phyloP scores from a whole-genome alignment of 2,797 vertebrate genomes.

The Pipistrellus pygmaeus region DNA sequence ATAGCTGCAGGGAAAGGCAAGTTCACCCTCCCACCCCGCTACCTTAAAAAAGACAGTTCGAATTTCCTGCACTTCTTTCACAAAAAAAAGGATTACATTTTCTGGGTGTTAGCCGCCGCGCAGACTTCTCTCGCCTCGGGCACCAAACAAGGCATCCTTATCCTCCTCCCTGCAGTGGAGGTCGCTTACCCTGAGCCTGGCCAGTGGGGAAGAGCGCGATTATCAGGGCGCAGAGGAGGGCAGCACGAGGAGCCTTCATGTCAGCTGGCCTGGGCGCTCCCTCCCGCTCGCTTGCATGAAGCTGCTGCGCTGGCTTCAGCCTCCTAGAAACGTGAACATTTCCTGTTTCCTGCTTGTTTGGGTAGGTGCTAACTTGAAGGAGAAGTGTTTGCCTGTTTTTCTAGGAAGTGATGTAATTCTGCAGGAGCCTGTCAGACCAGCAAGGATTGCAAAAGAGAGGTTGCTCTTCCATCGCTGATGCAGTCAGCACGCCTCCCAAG shows the following conservation, averaged over 20 bases:
- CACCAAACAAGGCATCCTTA: background rate
- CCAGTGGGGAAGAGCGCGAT: background rate
- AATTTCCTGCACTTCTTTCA: constrained; percentile 57
- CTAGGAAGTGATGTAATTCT: constrained; percentile 93
- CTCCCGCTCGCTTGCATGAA: background rate
- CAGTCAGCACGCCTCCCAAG: constrained; percentile 62
- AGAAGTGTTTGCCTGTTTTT: constrained; percentile 90
- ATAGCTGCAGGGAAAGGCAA: background rate
- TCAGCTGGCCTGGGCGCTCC: constrained; percentile 19
- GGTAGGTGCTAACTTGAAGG: constrained; percentile 87
- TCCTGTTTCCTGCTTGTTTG: constrained; percentile 91
- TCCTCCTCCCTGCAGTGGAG: constrained; percentile 48
- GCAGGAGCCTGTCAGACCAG: constrained; percentile 89
- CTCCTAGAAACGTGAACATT: constrained; percentile 86
- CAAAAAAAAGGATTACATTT: constrained; percentile 31
- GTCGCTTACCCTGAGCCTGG: constrained; percentile 85
- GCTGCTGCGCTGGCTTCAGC: constrained; percentile 68
- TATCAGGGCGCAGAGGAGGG: constrained; percentile 72
- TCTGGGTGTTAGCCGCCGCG: constrained; percentile 78
- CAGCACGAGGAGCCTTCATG: constrained; percentile 71
- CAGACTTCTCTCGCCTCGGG: constrained; percentile 70
- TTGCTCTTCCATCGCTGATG: constrained; percentile 80
- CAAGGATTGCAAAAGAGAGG: constrained; percentile 88
- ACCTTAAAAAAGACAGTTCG: background rate
- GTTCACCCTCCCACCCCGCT: background rate